Conservation (phyloP, 2,113 vertebrate genomes). For the Pontoporia blainvillei region DNA sequence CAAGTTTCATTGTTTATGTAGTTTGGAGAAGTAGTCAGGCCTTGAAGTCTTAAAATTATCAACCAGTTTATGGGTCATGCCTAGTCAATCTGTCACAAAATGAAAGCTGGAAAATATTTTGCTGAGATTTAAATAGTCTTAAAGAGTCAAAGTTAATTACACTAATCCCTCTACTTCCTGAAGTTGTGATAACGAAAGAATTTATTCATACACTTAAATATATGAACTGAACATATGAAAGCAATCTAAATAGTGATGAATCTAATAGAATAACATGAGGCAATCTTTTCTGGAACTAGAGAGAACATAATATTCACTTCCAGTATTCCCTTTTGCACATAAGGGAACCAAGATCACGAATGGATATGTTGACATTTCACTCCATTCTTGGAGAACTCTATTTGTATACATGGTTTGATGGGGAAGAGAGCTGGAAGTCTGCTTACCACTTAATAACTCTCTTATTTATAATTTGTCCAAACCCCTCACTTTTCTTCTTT, state of each 20-base stretch:
- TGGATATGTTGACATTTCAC: background rate
- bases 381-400: background rate
- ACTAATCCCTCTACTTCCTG: background rate
- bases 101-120: background rate
- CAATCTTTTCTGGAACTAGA: background rate
- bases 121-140: background rate
- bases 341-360: background rate
- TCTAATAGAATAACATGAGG: background rate
- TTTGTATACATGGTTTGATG: background rate
- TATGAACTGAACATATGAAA: background rate
- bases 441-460: background rate
- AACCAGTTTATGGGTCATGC: background rate
- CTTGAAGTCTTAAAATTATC: constrained; percentile 17
- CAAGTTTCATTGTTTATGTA: background rate
- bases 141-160: background rate
- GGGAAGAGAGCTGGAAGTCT: background rate
- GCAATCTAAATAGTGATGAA: background rate
- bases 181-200: background rate
- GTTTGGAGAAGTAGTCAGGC: background rate
- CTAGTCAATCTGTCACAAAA: background rate
- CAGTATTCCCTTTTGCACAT: background rate
- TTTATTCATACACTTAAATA: background rate
- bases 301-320: background rate
- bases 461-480: background rate
- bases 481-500: background rate